These are phyloP conservation scores for Clepsis dumicolana DNA, from an alignment of 2,888 invertebrate genomes.

Conservation along the genomic window DNA sequence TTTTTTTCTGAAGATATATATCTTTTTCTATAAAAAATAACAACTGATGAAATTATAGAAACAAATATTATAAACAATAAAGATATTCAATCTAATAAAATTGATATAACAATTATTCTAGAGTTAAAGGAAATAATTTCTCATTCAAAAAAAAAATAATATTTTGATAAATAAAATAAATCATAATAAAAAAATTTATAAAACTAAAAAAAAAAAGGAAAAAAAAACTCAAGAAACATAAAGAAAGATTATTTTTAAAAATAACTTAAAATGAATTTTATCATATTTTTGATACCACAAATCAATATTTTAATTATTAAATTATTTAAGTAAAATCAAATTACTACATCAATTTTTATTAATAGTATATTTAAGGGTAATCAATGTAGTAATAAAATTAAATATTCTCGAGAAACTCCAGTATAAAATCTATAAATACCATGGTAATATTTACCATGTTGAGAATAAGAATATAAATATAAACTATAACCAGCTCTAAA, in stretches of 20 bases:
- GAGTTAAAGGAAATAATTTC: constrained; percentile 84
- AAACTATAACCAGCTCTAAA: constrained; percentile 88
- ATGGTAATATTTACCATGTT: constrained; percentile 86
- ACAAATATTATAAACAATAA: constrained; percentile 88
- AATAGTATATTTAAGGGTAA: constrained; percentile 88
- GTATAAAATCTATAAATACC: constrained; percentile 80
- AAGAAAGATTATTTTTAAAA: constrained; percentile 71
- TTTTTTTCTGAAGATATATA: constrained; percentile 87
- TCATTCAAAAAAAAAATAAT: constrained; percentile 83
- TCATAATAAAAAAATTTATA: constrained; percentile 67
- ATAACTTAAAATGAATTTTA: constrained; percentile 81
- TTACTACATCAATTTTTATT: constrained; percentile 83
- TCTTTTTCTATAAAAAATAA: constrained; percentile 87
- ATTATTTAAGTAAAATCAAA: constrained; percentile 88
- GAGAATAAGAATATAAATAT: constrained; percentile 87
- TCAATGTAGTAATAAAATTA: constrained; percentile 88
- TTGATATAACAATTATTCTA: constrained; percentile 76
- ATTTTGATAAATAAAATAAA: constrained; percentile 81
- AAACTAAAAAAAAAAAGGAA: constrained; percentile 78
- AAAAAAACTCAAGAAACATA: constrained; percentile 83
- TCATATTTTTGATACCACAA: constrained; percentile 88
- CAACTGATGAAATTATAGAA: constrained; percentile 88
- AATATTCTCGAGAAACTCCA: constrained; percentile 84
- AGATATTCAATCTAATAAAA: constrained; percentile 89
- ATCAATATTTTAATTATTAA: constrained; percentile 89